A percentile compares a stretch with the other conserved stretches of the same genome.
phyloP scores from a whole-genome alignment of 2,888 invertebrate genomes.

The Subacronicta megacephala region DNA sequence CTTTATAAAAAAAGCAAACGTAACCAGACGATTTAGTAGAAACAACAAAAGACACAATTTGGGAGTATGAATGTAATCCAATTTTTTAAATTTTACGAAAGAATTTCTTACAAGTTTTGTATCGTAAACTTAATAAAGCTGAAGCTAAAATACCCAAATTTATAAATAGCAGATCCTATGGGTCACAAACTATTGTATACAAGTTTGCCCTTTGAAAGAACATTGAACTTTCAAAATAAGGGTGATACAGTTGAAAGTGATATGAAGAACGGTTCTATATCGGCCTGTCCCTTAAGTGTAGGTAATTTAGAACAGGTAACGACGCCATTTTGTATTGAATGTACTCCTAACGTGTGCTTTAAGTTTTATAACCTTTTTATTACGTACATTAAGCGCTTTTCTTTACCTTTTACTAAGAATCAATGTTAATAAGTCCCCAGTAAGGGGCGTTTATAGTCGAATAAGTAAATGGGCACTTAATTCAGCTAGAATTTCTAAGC shows the following conservation, averaged over 20 bases:
- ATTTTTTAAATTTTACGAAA: no score
- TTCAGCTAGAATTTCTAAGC: slow-evolving; percentile 19
- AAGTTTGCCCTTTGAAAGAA: slow-evolving; percentile 30
- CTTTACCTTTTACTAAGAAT: slow-evolving; percentile 56
- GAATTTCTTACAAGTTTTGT: no score
- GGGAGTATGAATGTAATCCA: no score
- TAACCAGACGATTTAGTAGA: no score
- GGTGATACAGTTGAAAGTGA: slow-evolving; percentile 35
- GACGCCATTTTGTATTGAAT: slow-evolving; percentile 65
- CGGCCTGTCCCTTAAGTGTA: slow-evolving; percentile 57
- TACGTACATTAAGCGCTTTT: slow-evolving; percentile 49
- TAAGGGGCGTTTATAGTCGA: no score
- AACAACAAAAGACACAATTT: no score
- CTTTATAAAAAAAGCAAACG: no score
- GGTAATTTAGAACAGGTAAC: slow-evolving; percentile 67
- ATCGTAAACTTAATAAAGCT: not conserved
- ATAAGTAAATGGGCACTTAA: slow-evolving; percentile 26
- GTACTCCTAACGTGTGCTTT: slow-evolving; percentile 52
- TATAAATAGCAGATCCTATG: not conserved
- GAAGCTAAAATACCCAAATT: not conserved
- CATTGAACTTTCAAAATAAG: slow-evolving; percentile 30
- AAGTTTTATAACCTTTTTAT: slow-evolving; percentile 65
- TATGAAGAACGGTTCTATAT: slow-evolving; percentile 46
- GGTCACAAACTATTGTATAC: slow-evolving; percentile 21
- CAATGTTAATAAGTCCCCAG: slow-evolving; percentile 62